Base-by-base conservation (phyloP, 2,888 invertebrate genomes). In the Thalpophila matura region DNA sequence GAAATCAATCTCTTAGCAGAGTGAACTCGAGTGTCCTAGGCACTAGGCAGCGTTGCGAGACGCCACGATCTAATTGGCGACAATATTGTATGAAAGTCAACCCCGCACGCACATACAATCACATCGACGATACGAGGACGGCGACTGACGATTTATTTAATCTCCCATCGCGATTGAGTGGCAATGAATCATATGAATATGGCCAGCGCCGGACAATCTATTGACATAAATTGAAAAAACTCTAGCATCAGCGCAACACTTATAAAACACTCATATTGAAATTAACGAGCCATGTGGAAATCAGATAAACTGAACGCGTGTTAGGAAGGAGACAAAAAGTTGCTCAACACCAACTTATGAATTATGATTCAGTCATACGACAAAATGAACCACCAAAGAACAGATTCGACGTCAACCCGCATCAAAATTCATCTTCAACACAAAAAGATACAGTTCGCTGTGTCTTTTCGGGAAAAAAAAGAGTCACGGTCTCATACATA, bases 191-290 rank as follows among this genome's bases (percentile, higher is more conserved):
- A 88, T 83, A 79, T 81, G 77, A 83, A 77, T 59, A 64, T 49
- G 49, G 75, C 78, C 80, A 80, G 77, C 80, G 74, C 62, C 69
- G 67, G 68, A 65, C 81, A 74, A 80, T 83, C 74, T 83, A 88
- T 89, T 89, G 88, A 77, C 74, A 86, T 80, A 84, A 88, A 92
- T 89, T 90, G 87, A 90, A 89, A 85, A 88, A 87, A 87, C 82
- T 84, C 79, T 77, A 75, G 54, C 75, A 78, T 78, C 79, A 69
- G 77, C 74, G 74, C 64, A 79, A 80, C 75, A 69, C 54, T 64
- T 74, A 73, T 77, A 75, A 81, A 80, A 82, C 60, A 64, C 74
- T 73, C 61, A 86, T 84, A 86, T 87, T 85, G 63, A 82, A 84
- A 86, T 86, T 71, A 83, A 74, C 75, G 54, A 63, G 59, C 62